phyloP scores from a whole-genome alignment of 2,888 invertebrate genomes.

The Frankliniella intonsa region DNA sequence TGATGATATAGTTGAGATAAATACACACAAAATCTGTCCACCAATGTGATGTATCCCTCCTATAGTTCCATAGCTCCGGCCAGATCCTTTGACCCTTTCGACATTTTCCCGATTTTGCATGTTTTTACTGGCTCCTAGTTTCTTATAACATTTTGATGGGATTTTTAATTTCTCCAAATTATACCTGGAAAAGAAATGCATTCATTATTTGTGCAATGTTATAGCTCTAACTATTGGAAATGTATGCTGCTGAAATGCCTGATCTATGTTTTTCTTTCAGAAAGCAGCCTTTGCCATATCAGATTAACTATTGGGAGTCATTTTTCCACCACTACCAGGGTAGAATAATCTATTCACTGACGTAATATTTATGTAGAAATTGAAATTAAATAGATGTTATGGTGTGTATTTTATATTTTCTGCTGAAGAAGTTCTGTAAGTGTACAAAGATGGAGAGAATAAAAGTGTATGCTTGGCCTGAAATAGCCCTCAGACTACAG shows the following conservation, averaged over 20 bases:
- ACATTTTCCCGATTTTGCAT: no score
- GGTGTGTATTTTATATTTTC: slow-evolving; percentile 19
- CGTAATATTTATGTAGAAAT: neutral
- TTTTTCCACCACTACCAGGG: neutral
- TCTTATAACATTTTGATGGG: neutral
- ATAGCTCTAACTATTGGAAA: neutral
- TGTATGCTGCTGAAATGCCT: neutral
- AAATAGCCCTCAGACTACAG: neutral
- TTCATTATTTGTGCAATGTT: neutral
- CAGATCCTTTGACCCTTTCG: no score
- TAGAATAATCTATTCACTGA: slow-evolving; percentile 14
- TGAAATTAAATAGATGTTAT: neutral
- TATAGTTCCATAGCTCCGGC: no score
- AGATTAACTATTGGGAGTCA: neutral
- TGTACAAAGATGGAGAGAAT: neutral
- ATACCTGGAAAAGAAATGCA: neutral
- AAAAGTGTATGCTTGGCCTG: slow-evolving; percentile 15
- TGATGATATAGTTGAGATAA: no score
- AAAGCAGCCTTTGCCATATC: neutral
- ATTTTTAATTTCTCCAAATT: neutral
- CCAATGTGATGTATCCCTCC: no score
- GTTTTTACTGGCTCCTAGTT: neutral
- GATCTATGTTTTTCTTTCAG: neutral
- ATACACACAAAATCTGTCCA: no score
- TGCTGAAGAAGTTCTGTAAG: neutral